These are phyloP conservation scores for Drosophila limbata DNA, from an alignment of 2,888 invertebrate species.

Conservation along the genomic window DNA sequence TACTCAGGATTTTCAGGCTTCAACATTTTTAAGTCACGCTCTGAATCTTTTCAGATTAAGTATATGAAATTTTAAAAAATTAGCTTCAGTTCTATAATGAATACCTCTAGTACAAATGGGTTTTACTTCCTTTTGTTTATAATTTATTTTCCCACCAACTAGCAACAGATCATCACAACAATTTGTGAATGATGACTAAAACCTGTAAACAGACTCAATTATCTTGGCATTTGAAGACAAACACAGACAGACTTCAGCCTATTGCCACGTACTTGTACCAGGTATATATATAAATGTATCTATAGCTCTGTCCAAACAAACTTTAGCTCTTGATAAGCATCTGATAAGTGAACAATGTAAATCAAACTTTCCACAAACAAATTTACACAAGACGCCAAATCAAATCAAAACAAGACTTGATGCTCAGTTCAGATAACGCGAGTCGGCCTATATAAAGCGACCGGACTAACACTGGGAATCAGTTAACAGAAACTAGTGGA, in stretches of 20 bases:
- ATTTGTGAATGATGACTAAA: conserved; percentile 59
- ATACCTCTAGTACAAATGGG: neutral
- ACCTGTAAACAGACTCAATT: conserved; percentile 56
- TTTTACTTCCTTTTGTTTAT: neutral
- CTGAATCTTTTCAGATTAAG: too few species aligned
- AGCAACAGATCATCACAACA: conserved; percentile 17
- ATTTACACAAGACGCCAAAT: conserved; percentile 47
- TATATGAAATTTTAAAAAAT: too few species aligned
- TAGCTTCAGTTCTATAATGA: neutral
- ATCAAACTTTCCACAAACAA: conserved; percentile 46
- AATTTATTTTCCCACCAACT: conserved; percentile 16
- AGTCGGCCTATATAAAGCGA: conserved; percentile 41
- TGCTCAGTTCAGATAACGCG: conserved; percentile 36
- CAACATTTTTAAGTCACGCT: too few species aligned
- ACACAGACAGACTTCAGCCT: conserved; percentile 35
- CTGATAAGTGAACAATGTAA: conserved; percentile 49
- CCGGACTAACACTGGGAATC: neutral
- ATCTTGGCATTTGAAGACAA: conserved; percentile 55
- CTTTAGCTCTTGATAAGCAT: conserved; percentile 29
- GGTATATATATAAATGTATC: conserved; percentile 10
- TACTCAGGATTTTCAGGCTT: too few species aligned
- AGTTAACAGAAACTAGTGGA: conserved; percentile 6
- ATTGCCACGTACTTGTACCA: conserved; percentile 23
- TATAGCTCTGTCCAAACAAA: conserved; percentile 39
- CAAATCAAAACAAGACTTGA: conserved; percentile 41